A percentile compares a stretch with the other conserved stretches of the same genome.
Evolutionary conservation across 2,113 vertebrate species (phyloP).

Genomic region (Tragelaphus scriptus): DNA sequence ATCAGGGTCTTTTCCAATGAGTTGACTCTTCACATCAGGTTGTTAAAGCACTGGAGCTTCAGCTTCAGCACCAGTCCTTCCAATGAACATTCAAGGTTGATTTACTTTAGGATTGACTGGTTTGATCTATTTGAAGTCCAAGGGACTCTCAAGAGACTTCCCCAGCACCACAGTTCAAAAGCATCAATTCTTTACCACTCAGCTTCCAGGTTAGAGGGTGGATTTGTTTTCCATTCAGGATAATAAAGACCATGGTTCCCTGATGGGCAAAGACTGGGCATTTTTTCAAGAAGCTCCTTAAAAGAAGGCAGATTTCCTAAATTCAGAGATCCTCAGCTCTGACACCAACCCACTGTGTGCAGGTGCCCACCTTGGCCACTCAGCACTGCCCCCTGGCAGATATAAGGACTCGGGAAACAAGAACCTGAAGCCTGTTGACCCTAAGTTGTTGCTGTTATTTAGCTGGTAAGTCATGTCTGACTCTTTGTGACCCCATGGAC

Average conservation of each 20-base stretch:
- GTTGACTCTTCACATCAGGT: not conserved
- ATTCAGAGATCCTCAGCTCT: not conserved
- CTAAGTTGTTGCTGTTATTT: not conserved
- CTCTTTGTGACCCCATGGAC: not conserved
- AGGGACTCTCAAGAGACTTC: not conserved
- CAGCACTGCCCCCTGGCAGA: not conserved
- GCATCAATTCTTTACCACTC: not conserved
- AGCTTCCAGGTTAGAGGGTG: not conserved
- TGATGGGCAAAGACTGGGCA: not conserved
- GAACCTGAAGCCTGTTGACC: not conserved
- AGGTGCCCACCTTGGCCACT: not conserved
- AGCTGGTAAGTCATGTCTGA: not conserved
- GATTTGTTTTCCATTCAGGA: not conserved
- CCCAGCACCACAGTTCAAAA: not conserved
- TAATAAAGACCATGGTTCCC: not conserved
- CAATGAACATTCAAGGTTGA: not conserved
- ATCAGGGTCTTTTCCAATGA: not conserved
- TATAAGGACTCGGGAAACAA: not conserved
- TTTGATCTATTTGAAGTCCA: not conserved
- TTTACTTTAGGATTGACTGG: not conserved
- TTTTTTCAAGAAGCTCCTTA: not conserved
- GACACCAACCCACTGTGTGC: not conserved
- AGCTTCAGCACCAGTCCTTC: not conserved
- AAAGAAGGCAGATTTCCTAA: not conserved
- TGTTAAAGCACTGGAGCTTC: not conserved